These are phyloP conservation scores for Leptinotarsa defecta DNA, from an alignment of 1,140 invertebrate species.

Conservation along the genomic window DNA sequence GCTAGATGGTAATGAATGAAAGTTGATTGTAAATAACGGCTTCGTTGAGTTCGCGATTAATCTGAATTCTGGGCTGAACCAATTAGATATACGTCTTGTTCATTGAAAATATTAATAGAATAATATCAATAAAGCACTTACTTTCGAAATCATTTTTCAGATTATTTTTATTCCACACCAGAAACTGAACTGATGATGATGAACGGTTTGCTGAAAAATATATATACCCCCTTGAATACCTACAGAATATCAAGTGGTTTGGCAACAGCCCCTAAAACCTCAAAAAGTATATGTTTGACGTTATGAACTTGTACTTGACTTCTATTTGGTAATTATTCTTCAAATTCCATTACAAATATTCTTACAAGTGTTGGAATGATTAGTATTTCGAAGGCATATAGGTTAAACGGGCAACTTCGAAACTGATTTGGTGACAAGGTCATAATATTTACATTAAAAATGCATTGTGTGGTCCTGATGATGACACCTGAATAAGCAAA, in stretches of 20 bases:
- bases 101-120: too few relatives aligned
- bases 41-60: too few relatives aligned
- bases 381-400: conserved; percentile 1
- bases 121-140: neutral
- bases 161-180: neutral
- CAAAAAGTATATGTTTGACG: neutral
- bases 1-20: too few relatives aligned
- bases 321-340: neutral
- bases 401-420: neutral
- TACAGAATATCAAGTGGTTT: conserved; percentile 4
- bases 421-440: neutral
- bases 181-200: neutral
- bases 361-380: neutral
- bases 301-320: conserved; percentile 11
- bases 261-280: conserved; percentile 12
- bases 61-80: too few relatives aligned
- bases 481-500: too few relatives aligned
- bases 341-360: neutral
- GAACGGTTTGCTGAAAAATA: neutral
- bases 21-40: too few relatives aligned
- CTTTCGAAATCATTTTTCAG: neutral
- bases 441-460: neutral
- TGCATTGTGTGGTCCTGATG: neutral
- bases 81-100: too few relatives aligned
- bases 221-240: neutral